Conservation (phyloP, 1,140 invertebrate genomes). For the Xylocopa sonorina region DNA sequence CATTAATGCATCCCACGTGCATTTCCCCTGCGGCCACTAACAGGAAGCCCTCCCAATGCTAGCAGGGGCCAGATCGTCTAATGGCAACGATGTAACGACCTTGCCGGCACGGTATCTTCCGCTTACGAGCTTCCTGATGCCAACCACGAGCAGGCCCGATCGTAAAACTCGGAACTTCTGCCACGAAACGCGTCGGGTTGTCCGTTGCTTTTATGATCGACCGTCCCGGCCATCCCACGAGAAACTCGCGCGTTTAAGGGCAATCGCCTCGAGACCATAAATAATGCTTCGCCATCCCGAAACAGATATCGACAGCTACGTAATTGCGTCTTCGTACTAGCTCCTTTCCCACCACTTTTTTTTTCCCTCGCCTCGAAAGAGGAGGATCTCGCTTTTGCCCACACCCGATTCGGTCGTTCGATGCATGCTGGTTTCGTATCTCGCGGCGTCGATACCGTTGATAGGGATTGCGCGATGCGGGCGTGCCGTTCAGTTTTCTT, state of each 20-base stretch:
- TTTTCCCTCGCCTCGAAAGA: not conserved
- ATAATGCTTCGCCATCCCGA: not conserved
- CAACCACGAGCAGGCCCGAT: constrained; percentile 27
- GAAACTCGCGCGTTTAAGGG: constrained; percentile 29
- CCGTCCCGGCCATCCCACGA: not conserved
- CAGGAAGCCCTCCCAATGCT: constrained; percentile 65
- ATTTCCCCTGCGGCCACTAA: constrained; percentile 66
- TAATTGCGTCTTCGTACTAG: not conserved
- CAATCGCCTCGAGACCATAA: constrained; percentile 15
- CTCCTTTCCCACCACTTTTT: no score
- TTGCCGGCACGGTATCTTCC: constrained; percentile 59
- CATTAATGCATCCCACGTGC: constrained; percentile 71
- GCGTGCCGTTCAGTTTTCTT: constrained; percentile 9
- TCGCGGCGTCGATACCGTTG: not conserved
- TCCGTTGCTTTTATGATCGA: constrained; percentile 47
- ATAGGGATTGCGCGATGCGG: not conserved
- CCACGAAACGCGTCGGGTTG: not conserved
- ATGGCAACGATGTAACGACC: constrained; percentile 71
- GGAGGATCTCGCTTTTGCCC: not conserved
- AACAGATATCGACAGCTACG: constrained; percentile 1
- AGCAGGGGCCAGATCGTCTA: constrained; percentile 51
- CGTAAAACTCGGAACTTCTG: constrained; percentile 55
- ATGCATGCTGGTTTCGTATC: no score
- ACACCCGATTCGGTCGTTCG: not conserved
- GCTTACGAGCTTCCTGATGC: constrained; percentile 61